Evolutionary conservation across 2,113 vertebrate species (phyloP), one percentile per base, ranked within the genome.

Genomic region (Pholis gunnellus): DNA sequence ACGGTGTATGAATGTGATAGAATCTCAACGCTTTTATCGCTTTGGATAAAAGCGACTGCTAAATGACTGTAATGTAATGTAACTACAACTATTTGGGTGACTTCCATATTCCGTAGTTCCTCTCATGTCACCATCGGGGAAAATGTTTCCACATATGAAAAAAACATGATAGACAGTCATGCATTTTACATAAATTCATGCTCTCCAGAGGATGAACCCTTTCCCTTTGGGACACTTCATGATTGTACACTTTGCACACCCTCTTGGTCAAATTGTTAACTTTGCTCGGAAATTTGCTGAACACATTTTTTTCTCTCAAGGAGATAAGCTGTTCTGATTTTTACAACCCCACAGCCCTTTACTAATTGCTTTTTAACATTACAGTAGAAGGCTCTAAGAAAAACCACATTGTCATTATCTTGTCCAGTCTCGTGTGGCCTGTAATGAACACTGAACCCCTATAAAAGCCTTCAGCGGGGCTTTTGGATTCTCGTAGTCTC

Each of bases 341-440:
- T 27, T 44, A 25, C 14, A 54, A 64, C 29, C 60, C 44, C 22
- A 2, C 29, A 54, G 61, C 48, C 42, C 31, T 85, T 31, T 29
- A 50, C 67, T 84, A 78, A 75, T 78, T 63, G 42, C 18, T 34
- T 34, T 64, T 69, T 66, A 42, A 68, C 36, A 60, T 40, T 66
- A 34, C 67, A 60, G 9, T 46, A 48, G 3, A 63, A 65, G 48
- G 40, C 46, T 78, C 4, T 10, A 25, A 34, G 46, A 69, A 42
- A 38, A 67, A 29, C 38, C 42, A 18, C 46, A 67, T 11, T 20
- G 34, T 63, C 66, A 73, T 46, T 69, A 36, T 61, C 20, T 17
- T 42, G 75, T 59, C 54, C 50, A 29, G 80, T 61, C 27, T 25
- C 25, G 14, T 56, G 15, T n/a, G 27, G 29, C 15, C 18, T 44